Percentiles rank a stretch among this genome's conserved stretches.
phyloP scores from a whole-genome alignment of 1,140 invertebrate genomes.

The Onthophagus taurus region DNA sequence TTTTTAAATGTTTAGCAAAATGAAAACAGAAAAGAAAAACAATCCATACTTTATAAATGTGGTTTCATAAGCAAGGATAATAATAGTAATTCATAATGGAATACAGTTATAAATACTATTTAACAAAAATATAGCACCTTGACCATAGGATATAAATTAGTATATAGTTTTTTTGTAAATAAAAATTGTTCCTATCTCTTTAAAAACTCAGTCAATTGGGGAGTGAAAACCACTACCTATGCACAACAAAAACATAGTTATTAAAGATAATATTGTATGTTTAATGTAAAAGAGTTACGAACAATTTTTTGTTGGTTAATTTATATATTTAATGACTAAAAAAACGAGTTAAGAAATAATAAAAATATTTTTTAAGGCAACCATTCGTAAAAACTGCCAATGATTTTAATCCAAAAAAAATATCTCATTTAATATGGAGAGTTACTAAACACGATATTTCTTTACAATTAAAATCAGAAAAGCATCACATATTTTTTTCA shows the following conservation, averaged over 20 bases:
- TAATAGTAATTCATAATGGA: conserved; percentile 12
- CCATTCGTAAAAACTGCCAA: conserved; percentile 8
- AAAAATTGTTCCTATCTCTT: background rate
- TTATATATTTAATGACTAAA: conserved; percentile 3
- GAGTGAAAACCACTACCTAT: background rate
- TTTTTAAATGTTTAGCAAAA: too few species aligned
- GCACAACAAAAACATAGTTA: background rate
- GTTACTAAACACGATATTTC: background rate
- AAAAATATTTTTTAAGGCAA: conserved; percentile 11
- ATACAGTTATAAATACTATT: conserved; percentile 14
- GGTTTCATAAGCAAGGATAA: conserved; percentile 11
- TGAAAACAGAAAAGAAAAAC: too few species aligned
- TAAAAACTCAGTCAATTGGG: background rate
- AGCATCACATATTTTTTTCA: conserved; percentile 7
- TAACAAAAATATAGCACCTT: conserved; percentile 13
- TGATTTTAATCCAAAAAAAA: background rate
- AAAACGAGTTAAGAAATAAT: conserved; percentile 6
- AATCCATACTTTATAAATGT: too few species aligned
- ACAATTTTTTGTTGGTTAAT: background rate
- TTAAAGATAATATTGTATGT: background rate
- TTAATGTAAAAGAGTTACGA: background rate
- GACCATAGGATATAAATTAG: conserved; percentile 9
- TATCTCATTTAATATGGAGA: background rate
- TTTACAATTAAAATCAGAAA: conserved; percentile 5
- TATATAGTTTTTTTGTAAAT: background rate